A percentile compares a stretch with the other conserved stretches of the same genome.
Conservation (phyloP, 2,888 invertebrate species). For the Colletes collaris region DNA sequence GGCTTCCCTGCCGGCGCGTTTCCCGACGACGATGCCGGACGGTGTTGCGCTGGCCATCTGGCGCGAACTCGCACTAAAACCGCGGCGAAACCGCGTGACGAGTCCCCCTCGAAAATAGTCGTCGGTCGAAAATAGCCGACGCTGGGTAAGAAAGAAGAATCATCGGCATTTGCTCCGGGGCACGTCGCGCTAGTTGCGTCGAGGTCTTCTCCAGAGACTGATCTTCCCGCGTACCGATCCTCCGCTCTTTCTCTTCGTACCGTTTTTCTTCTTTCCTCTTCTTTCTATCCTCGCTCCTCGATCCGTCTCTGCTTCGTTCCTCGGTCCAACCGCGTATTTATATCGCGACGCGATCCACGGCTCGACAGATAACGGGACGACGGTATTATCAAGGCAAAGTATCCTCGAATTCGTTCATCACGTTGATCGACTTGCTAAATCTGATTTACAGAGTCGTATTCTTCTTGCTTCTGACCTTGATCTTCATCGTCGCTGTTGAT, state of each 20-base stretch:
- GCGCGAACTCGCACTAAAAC: slow-evolving; percentile 79
- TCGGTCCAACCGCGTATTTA: slow-evolving; percentile 31
- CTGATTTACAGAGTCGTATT: too few species aligned
- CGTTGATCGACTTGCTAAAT: too few species aligned
- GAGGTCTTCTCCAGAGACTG: slow-evolving; percentile 70
- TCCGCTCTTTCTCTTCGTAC: slow-evolving; percentile 11
- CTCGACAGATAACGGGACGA: not conserved
- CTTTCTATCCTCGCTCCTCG: not conserved
- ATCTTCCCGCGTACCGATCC: slow-evolving; percentile 31
- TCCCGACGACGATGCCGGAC: slow-evolving; percentile 56
- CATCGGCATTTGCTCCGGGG: slow-evolving; percentile 68
- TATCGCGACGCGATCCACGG: slow-evolving; percentile 22
- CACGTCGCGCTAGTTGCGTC: slow-evolving; percentile 45
- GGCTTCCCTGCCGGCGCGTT: slow-evolving; percentile 57
- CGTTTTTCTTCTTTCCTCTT: not conserved
- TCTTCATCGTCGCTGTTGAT: too few species aligned
- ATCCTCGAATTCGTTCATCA: too few species aligned
- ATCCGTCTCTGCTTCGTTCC: not conserved
- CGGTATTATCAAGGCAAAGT: too few species aligned
- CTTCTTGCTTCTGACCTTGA: too few species aligned
- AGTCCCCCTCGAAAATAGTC: slow-evolving; percentile 79
- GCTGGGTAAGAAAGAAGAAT: slow-evolving; percentile 76
- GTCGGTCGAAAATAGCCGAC: slow-evolving; percentile 79
- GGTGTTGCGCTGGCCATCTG: slow-evolving; percentile 78
- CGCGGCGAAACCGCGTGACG: slow-evolving; percentile 79